A percentile compares a stretch with the other conserved stretches of the same genome.
Evolutionary conservation across 2,888 invertebrate species (phyloP).

Genomic region (Alloscopus bannaensis): DNA sequence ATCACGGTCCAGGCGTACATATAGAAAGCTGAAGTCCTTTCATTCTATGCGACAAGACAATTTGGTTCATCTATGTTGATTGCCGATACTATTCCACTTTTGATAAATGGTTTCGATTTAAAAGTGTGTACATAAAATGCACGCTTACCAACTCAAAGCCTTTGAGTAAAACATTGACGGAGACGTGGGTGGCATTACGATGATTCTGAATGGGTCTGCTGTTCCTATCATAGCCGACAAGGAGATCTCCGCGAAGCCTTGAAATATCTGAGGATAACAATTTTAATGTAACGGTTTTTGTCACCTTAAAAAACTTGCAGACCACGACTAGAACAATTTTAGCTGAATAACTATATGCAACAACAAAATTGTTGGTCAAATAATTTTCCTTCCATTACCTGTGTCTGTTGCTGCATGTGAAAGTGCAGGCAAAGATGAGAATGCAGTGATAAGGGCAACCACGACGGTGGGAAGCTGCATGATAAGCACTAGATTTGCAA

Average conservation of each 20-base stretch:
- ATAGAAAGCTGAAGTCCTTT: conserved; percentile 80
- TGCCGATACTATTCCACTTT: not conserved
- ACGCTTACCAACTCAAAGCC: conserved; percentile 72
- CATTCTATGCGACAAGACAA: conserved; percentile 77
- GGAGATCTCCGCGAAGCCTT: conserved; percentile 63
- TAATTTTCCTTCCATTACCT: conserved; percentile 41
- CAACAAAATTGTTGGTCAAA: not conserved
- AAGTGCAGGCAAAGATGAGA: not conserved
- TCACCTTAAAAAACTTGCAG: not conserved
- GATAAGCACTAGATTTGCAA: not conserved
- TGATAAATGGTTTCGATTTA: conserved; percentile 9
- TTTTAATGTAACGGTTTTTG: not conserved
- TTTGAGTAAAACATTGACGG: conserved; percentile 65
- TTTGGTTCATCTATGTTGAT: not conserved
- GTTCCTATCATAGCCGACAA: conserved; percentile 68
- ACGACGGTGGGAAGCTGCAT: not conserved
- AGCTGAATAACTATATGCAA: no score
- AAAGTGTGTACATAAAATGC: not conserved
- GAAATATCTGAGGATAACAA: conserved; percentile 61
- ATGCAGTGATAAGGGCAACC: not conserved
- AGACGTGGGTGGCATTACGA: conserved; percentile 66
- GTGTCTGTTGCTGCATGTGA: conserved; percentile 40
- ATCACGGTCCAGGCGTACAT: conserved; percentile 80
- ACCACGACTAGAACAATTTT: no score
- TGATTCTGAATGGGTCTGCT: conserved; percentile 68